Evolutionary conservation across 2,888 invertebrate species (phyloP).

Genomic region (Drosophila mettleri): DNA sequence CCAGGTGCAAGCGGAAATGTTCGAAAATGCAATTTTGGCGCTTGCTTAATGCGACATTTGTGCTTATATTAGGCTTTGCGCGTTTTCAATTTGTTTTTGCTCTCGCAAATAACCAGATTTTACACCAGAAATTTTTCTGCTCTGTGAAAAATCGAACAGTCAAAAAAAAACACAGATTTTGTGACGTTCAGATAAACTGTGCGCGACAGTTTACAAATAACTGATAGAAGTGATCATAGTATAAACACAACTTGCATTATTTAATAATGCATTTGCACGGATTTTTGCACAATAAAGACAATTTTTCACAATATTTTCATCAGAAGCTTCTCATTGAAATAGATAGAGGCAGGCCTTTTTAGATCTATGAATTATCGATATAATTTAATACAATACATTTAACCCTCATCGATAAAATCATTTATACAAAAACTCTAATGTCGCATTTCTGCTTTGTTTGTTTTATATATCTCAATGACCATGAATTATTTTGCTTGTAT

Average conservation of each 20-base stretch:
- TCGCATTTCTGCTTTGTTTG: neutral
- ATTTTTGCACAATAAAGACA: conserved; percentile 46
- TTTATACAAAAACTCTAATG: too few species aligned
- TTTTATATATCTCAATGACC: too few species aligned
- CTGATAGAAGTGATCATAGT: conserved; percentile 30
- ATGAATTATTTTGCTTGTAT: neutral
- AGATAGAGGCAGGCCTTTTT: conserved; percentile 43
- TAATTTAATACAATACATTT: neutral
- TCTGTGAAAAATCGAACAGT: conserved; percentile 57
- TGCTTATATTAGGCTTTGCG: conserved; percentile 44
- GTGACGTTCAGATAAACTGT: conserved; percentile 11
- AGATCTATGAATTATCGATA: conserved; percentile 33
- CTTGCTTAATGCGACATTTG: conserved; percentile 73
- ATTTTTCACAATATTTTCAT: conserved; percentile 61
- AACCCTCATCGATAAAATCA: neutral
- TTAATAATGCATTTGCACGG: conserved; percentile 34
- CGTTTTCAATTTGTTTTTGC: conserved; percentile 34
- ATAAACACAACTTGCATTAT: conserved; percentile 46
- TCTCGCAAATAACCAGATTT: conserved; percentile 44
- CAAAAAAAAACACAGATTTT: conserved; percentile 21
- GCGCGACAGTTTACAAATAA: conserved; percentile 19
- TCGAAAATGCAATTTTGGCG: conserved; percentile 84
- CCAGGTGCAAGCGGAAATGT: conserved; percentile 84
- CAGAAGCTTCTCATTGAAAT: conserved; percentile 48
- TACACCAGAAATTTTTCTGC: conserved; percentile 31